phyloP scores from a whole-genome alignment of 2,888 invertebrate species.

The Leucophenga montana region DNA sequence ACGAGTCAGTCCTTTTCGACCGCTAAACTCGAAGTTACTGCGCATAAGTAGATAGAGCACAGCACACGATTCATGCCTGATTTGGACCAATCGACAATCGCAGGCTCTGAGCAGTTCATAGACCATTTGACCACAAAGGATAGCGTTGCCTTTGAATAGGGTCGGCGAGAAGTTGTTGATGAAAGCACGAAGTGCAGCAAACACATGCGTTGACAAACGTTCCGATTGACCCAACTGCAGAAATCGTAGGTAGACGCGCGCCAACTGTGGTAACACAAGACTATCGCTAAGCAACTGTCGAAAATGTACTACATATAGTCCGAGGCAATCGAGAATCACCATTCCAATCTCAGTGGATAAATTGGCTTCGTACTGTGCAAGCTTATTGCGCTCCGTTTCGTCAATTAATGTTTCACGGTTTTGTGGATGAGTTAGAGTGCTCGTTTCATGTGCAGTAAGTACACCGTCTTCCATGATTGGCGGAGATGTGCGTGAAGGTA shows the following conservation, averaged over 20 bases:
- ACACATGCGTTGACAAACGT: slow-evolving; percentile 89
- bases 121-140: slow-evolving; percentile 86
- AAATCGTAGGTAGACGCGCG: slow-evolving; percentile 89
- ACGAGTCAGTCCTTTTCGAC: slow-evolving; percentile 86
- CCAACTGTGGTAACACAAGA: slow-evolving; percentile 83
- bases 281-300: slow-evolving; percentile 78
- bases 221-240: slow-evolving; percentile 93
- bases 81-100: slow-evolving; percentile 87
- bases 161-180: slow-evolving; percentile 91
- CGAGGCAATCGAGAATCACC: slow-evolving; percentile 88
- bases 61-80: slow-evolving; percentile 93
- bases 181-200: slow-evolving; percentile 92
- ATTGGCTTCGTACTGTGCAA: slow-evolving; percentile 84
- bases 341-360: slow-evolving; percentile 92
- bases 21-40: slow-evolving; percentile 92
- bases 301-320: slow-evolving; percentile 87
- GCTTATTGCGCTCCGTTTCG: slow-evolving; percentile 76
- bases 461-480: slow-evolving; percentile 73
- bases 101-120: slow-evolving; percentile 87
- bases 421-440: slow-evolving; percentile 69
- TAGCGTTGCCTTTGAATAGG: slow-evolving; percentile 88
- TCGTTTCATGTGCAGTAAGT: slow-evolving; percentile 61
- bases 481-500: slow-evolving; percentile 89
- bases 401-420: slow-evolving; percentile 74
- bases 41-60: slow-evolving; percentile 93